Evolutionary conservation across 2,888 invertebrate species (phyloP).

Genomic region (Agrochola circellaris): DNA sequence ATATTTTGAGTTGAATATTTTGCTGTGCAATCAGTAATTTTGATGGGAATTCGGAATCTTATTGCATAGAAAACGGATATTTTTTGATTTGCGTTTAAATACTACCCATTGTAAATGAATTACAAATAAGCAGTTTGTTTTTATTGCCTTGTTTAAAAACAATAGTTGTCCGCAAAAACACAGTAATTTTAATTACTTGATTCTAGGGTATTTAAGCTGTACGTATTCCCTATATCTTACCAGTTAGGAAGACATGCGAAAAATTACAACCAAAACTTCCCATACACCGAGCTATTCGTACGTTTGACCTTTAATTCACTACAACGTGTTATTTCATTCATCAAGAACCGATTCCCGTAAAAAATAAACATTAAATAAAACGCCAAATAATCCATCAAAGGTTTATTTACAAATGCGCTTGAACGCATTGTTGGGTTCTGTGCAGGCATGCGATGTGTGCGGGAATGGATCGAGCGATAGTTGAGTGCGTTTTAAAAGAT

Average conservation of each 20-base stretch:
- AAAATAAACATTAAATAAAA: slow-evolving; percentile 12
- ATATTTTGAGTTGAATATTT: too few species aligned
- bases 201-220: background rate
- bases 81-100: too few species aligned
- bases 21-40: too few species aligned
- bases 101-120: background rate
- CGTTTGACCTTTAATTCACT: background rate
- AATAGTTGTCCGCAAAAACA: too few species aligned
- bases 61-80: too few species aligned
- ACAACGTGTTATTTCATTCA: background rate
- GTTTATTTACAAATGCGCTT: slow-evolving; percentile 23
- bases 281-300: background rate
- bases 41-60: too few species aligned
- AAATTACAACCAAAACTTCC: background rate
- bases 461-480: slow-evolving; percentile 17
- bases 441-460: slow-evolving; percentile 14
- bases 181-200: background rate
- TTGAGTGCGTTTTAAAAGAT: slow-evolving; percentile 36
- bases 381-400: slow-evolving; percentile 19
- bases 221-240: background rate
- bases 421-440: slow-evolving; percentile 7
- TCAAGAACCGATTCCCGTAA: background rate
- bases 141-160: background rate
- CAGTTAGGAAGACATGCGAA: too few species aligned
- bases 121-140: background rate